Evolutionary conservation across 2,888 invertebrate species (phyloP).

Genomic region (Strigamia maritima): DNA sequence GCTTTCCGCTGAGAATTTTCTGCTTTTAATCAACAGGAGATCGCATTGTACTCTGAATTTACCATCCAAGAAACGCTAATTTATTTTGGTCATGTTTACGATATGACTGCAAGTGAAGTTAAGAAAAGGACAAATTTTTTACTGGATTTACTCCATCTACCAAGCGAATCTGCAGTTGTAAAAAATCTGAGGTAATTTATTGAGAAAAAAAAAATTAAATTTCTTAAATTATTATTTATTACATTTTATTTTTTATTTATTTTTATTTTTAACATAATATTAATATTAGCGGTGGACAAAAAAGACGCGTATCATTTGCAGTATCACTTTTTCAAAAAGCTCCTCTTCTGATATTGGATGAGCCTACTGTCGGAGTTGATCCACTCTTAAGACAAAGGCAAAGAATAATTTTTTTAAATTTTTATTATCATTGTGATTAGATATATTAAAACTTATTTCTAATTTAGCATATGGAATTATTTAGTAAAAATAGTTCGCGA

Average conservation of each 20-base stretch:
- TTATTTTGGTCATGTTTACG: constrained; percentile 94
- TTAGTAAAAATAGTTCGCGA: constrained; percentile 49
- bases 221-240: too few relatives aligned
- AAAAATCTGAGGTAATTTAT: constrained; percentile 65
- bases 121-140: constrained; percentile 76
- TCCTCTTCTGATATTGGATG: constrained; percentile 83
- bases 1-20: neutral
- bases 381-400: constrained; percentile 63
- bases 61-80: constrained; percentile 91
- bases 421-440: too few relatives aligned
- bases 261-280: constrained; percentile 44
- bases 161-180: constrained; percentile 75
- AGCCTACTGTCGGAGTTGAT: constrained; percentile 90
- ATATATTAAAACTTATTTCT: neutral
- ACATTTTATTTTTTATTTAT: constrained; percentile 39
- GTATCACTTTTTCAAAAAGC: constrained; percentile 91
- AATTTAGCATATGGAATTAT: constrained; percentile 53
- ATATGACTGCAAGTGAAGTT: constrained; percentile 81
- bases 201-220: neutral
- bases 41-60: constrained; percentile 58
- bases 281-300: constrained; percentile 88
- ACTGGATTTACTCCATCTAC: constrained; percentile 83
- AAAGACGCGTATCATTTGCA: constrained; percentile 84
- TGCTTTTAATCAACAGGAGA: constrained; percentile 46
- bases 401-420: neutral